phyloP scores from a whole-genome alignment of 1,140 invertebrate species.

The Caligus rogercresseyi region DNA sequence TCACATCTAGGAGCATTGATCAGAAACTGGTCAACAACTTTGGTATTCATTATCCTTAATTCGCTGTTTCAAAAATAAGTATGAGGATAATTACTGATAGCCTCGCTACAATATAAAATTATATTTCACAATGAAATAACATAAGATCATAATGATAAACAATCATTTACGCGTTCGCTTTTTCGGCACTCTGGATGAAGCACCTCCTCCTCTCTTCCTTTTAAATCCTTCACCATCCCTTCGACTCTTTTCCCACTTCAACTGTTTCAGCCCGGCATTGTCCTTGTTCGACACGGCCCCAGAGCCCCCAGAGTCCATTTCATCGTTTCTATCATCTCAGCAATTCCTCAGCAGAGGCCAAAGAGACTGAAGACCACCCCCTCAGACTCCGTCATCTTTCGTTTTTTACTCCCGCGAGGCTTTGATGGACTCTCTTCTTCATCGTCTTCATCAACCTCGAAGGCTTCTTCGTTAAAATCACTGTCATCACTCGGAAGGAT shows the following conservation, averaged over 20 bases:
- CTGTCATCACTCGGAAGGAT: background rate
- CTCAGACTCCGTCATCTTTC: background rate
- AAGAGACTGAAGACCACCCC: slow-evolving; percentile 21
- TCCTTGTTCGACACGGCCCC: slow-evolving; percentile 14
- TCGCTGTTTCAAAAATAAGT: too few relatives aligned
- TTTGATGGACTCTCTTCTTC: slow-evolving; percentile 13
- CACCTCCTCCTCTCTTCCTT: too few relatives aligned
- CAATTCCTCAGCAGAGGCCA: slow-evolving; percentile 21
- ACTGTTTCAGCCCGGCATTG: slow-evolving; percentile 3
- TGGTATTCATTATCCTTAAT: too few relatives aligned
- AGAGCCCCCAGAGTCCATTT: slow-evolving; percentile 20
- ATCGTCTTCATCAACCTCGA: background rate
- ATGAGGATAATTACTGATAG: too few relatives aligned
- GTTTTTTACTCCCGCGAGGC: slow-evolving; percentile 1
- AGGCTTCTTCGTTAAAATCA: slow-evolving; percentile 9
- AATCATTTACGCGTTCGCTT: too few relatives aligned
- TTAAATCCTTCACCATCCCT: background rate
- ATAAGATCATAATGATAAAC: too few relatives aligned
- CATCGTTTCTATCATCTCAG: slow-evolving; percentile 19
- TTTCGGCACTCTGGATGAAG: too few relatives aligned
- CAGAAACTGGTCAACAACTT: too few relatives aligned
- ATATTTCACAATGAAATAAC: too few relatives aligned
- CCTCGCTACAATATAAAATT: too few relatives aligned
- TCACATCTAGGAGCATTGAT: too few relatives aligned
- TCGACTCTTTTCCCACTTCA: slow-evolving; percentile 21